Percentiles rank a stretch among this genome's conserved stretches.
Evolutionary conservation across 1,140 invertebrate species (phyloP).

Genomic region (Bombus terrestris): DNA sequence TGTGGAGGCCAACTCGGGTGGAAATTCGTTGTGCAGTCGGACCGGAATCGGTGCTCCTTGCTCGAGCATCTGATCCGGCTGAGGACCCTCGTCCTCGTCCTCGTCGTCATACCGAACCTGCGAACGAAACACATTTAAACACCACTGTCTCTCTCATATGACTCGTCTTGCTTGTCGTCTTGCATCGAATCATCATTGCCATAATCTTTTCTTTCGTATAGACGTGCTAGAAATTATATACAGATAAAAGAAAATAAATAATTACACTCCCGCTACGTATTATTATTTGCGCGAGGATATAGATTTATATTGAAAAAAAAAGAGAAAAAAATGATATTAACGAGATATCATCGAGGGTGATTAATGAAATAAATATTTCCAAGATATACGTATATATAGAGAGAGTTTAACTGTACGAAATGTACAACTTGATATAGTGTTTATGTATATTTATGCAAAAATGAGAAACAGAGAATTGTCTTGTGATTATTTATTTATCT

Average conservation of each 20-base stretch:
- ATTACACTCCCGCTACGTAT: neutral
- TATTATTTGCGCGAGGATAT: neutral
- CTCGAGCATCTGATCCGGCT: slow-evolving; percentile 96
- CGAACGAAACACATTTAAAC: slow-evolving; percentile 61
- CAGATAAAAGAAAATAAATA: slow-evolving; percentile 7
- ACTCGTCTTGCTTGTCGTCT: neutral
- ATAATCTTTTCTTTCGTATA: neutral
- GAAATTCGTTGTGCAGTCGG: slow-evolving; percentile 94
- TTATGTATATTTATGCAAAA: neutral
- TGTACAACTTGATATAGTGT: neutral
- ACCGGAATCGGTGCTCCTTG: slow-evolving; percentile 95
- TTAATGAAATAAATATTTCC: slow-evolving; percentile 58
- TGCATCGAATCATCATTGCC: slow-evolving; percentile 24
- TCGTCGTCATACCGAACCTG: slow-evolving; percentile 97
- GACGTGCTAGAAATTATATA: slow-evolving; percentile 41
- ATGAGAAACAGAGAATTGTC: neutral
- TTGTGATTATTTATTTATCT: neutral
- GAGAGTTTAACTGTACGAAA: neutral
- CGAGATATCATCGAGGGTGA: neutral
- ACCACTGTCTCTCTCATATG: neutral
- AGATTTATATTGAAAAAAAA: neutral
- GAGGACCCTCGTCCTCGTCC: slow-evolving; percentile 97
- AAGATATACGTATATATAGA: slow-evolving; percentile 1
- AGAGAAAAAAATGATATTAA: slow-evolving; percentile 2
- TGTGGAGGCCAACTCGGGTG: slow-evolving; percentile 94